Evolutionary conservation across 2,888 invertebrate genomes (phyloP).

Genomic region (Ophioninae sp.): DNA sequence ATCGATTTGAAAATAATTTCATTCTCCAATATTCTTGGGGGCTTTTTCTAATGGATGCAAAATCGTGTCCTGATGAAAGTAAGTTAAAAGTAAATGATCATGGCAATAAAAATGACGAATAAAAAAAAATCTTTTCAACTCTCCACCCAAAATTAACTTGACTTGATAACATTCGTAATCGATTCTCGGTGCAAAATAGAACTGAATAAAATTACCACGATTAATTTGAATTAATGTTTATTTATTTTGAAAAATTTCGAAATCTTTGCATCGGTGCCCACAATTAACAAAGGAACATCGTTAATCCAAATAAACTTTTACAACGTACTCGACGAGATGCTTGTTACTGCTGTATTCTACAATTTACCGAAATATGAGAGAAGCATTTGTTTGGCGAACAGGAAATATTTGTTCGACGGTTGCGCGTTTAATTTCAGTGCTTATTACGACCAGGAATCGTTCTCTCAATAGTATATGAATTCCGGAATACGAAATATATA

Average conservation of each 20-base stretch:
- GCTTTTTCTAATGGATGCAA: no score
- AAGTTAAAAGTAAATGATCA: no score
- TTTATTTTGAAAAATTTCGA: neutral
- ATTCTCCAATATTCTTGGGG: no score
- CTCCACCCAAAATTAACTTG: neutral
- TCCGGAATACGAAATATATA: neutral
- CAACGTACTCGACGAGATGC: neutral
- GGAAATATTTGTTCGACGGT: constrained; percentile 12
- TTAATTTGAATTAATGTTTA: neutral
- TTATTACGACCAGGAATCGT: constrained; percentile 27
- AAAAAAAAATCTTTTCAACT: neutral
- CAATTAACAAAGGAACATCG: neutral
- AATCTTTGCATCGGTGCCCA: neutral
- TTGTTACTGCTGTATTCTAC: neutral
- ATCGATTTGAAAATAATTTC: no score
- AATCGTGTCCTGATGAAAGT: no score
- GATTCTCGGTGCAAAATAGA: neutral
- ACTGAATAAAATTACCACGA: no score
- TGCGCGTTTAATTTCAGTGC: constrained; percentile 16
- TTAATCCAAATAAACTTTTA: neutral
- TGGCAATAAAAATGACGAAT: no score
- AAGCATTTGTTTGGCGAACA: constrained; percentile 22
- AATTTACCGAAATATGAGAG: constrained; percentile 3
- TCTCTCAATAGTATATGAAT: neutral
- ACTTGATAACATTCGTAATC: neutral